Percentiles rank a stretch among this genome's conserved stretches.
These are phyloP conservation scores for Lacanobia oleracea DNA, from an alignment of 2,888 invertebrate species.

Conservation along the genomic window DNA sequence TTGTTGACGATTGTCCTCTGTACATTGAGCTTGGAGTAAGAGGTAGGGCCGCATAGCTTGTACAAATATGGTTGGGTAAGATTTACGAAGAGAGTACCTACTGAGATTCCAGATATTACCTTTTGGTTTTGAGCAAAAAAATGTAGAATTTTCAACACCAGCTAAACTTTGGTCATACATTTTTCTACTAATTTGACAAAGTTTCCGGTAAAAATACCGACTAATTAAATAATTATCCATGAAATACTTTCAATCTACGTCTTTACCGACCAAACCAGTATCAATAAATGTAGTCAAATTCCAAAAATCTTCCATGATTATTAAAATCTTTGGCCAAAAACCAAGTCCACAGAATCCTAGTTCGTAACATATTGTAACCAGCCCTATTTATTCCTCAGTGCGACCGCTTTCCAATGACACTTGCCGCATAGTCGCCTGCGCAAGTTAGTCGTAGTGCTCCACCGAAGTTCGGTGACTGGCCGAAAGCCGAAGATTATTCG, in stretches of 20 bases:
- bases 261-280: background rate
- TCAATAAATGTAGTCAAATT: background rate
- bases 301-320: background rate
- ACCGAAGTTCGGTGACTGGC: background rate
- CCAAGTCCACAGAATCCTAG: conserved; percentile 34
- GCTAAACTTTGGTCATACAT: background rate
- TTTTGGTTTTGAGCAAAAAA: background rate
- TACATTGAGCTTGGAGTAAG: conserved; percentile 60
- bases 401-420: conserved; percentile 76
- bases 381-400: conserved; percentile 64
- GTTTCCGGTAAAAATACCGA: background rate
- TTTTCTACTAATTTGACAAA: background rate
- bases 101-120: background rate
- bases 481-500: background rate
- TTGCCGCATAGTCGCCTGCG: conserved; percentile 66
- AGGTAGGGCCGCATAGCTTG: conserved; percentile 55
- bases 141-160: background rate
- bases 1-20: conserved; percentile 80
- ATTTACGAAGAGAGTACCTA: background rate
- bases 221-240: background rate
- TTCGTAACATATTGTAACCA: conserved; percentile 54
- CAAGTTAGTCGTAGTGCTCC: conserved; percentile 48
- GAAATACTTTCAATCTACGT: background rate
- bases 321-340: background rate
- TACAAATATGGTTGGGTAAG: conserved; percentile 40